Conservation (phyloP, 2,113 vertebrate species). For the Charina bottae region DNA sequence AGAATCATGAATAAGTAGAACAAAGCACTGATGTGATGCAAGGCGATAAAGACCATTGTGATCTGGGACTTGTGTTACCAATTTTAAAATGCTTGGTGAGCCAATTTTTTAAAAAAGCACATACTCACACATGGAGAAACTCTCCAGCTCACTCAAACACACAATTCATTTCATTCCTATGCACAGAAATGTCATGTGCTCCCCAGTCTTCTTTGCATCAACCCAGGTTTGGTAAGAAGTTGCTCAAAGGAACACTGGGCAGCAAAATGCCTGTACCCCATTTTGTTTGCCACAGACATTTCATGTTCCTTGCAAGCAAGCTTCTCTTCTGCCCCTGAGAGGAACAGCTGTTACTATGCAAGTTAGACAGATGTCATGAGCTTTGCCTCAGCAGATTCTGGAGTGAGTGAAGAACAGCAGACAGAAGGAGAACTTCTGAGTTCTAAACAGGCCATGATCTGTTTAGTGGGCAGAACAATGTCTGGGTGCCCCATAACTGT, state of each 20-base stretch:
- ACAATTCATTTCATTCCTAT: not conserved
- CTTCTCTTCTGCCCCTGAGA: not conserved
- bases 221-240: not conserved
- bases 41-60: not conserved
- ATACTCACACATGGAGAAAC: not conserved
- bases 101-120: not conserved
- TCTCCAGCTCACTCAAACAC: not conserved
- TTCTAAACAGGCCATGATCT: not conserved
- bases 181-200: not conserved
- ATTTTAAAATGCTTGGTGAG: constrained; percentile 8
- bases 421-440: not conserved
- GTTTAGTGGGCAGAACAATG: not conserved
- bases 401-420: not conserved
- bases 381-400: not conserved
- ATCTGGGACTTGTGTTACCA: not conserved
- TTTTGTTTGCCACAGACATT: not conserved
- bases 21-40: not conserved
- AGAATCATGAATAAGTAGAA: constrained; percentile 7
- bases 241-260: not conserved
- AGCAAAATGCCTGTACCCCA: not conserved
- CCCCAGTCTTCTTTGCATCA: not conserved
- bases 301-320: not conserved
- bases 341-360: not conserved
- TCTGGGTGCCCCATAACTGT: not conserved
- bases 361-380: not conserved